Evolutionary conservation across 2,888 invertebrate genomes (phyloP).

Genomic region (Rotaria sp.): DNA sequence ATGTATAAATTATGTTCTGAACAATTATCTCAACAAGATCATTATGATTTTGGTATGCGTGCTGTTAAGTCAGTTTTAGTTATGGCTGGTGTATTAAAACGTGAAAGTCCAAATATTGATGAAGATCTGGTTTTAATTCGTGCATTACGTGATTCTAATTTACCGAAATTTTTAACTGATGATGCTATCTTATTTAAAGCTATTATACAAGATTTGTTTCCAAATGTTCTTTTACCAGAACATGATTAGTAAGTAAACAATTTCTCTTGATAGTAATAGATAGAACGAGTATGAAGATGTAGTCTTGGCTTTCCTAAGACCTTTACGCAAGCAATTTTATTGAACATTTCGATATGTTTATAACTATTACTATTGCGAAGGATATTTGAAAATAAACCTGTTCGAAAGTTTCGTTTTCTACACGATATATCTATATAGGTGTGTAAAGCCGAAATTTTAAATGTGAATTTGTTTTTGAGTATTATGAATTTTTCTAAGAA

Average conservation of each 20-base stretch:
- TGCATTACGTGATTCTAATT: slow-evolving; percentile 77
- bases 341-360: too few species aligned
- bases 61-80: slow-evolving; percentile 67
- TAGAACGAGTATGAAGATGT: too few species aligned
- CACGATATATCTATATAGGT: too few species aligned
- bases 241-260: slow-evolving; percentile 65
- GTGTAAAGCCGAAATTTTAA: too few species aligned
- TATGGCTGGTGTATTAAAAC: slow-evolving; percentile 80
- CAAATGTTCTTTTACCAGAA: slow-evolving; percentile 70
- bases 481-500: not conserved
- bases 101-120: slow-evolving; percentile 72
- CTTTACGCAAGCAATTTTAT: too few species aligned
- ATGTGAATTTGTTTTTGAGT: too few species aligned
- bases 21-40: slow-evolving; percentile 78
- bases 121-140: slow-evolving; percentile 72
- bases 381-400: too few species aligned
- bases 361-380: too few species aligned
- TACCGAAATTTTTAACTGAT: slow-evolving; percentile 78
- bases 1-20: slow-evolving; percentile 85
- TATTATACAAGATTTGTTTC: slow-evolving; percentile 80
- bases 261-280: slow-evolving; percentile 44
- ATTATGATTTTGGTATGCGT: slow-evolving; percentile 77
- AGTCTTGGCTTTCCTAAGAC: too few species aligned
- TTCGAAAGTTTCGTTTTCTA: too few species aligned
- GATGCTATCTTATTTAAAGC: slow-evolving; percentile 77